Percentiles rank a stretch among this genome's conserved stretches.
Evolutionary conservation across 2,888 invertebrate genomes (phyloP).

Genomic region (Drosophila peninsularis): DNA sequence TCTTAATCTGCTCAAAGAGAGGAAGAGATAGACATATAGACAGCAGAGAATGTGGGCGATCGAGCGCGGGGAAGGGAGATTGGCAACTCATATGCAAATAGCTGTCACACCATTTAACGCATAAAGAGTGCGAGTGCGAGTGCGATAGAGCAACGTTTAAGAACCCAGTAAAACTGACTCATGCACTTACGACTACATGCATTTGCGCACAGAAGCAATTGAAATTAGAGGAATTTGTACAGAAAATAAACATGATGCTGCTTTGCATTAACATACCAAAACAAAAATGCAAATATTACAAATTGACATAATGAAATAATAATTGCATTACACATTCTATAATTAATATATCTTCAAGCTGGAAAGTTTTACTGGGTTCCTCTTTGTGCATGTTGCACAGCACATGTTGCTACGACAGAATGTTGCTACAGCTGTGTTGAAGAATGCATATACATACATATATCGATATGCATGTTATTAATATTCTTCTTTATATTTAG

Average conservation of each 20-base stretch:
- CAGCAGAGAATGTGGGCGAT: too few relatives aligned
- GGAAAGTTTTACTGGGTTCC: not conserved
- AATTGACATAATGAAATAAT: too few relatives aligned
- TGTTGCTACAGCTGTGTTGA: not conserved
- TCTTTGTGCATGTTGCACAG: not conserved
- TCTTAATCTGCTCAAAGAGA: not conserved
- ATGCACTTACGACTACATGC: not conserved
- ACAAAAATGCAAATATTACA: not conserved
- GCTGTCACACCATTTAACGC: not conserved
- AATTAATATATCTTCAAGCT: not conserved
- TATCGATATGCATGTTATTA: slow-evolving; percentile 4
- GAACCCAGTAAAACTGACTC: not conserved
- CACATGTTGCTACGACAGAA: not conserved
- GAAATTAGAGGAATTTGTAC: too few relatives aligned
- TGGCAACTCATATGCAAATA: not conserved
- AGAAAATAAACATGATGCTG: rapidly evolving
- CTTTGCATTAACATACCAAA: not conserved
- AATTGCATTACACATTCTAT: too few relatives aligned
- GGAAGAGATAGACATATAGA: not conserved
- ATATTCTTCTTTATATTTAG: too few relatives aligned
- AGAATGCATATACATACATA: not conserved
- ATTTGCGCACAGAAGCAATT: not conserved
- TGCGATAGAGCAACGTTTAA: not conserved
- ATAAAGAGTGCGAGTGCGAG: not conserved
- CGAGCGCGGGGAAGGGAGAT: not conserved